Conservation (phyloP, 2,797 vertebrate species). For the Pseudochromis fuscus region DNA sequence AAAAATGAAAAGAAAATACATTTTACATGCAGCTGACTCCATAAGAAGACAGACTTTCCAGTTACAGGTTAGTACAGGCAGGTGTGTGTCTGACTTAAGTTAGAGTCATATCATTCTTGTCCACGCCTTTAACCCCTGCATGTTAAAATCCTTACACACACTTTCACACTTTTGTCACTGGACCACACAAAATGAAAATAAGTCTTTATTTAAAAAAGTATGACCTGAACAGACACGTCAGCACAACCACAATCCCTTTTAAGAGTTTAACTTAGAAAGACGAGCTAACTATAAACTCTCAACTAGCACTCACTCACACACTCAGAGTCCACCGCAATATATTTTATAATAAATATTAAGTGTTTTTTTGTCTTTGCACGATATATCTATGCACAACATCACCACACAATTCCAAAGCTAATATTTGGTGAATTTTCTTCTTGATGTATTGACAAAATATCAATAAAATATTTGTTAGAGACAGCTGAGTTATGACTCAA, state of each 20-base stretch:
- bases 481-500: neutral
- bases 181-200: neutral
- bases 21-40: neutral
- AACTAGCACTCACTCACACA: neutral
- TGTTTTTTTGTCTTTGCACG: constrained; percentile 1
- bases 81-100: no score
- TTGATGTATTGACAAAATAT: neutral
- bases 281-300: constrained; percentile 9
- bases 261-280: neutral
- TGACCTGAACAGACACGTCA: constrained; percentile 16
- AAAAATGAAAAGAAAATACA: neutral
- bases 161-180: neutral
- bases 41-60: neutral
- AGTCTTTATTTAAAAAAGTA: constrained; percentile 46
- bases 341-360: constrained; percentile 39
- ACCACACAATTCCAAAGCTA: constrained; percentile 10
- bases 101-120: no score
- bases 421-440: neutral
- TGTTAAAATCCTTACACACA: no score
- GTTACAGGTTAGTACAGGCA: neutral
- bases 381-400: neutral
- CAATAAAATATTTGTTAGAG: neutral
- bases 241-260: neutral
- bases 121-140: no score
- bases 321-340: neutral